Base-by-base conservation (phyloP, 2,113 vertebrate species). In the Mormyrus lacerda region DNA sequence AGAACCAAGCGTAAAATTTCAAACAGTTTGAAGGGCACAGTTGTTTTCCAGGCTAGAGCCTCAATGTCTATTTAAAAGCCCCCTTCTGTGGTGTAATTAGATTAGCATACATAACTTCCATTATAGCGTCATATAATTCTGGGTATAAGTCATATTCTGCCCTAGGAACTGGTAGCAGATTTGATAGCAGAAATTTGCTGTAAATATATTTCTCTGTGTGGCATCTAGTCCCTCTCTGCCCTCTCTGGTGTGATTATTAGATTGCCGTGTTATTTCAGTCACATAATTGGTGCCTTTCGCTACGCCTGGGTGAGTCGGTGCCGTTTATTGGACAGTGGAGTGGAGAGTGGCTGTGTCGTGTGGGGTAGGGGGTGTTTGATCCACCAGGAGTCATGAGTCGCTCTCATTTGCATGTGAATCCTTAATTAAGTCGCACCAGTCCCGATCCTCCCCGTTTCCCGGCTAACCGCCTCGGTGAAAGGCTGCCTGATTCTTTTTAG, bases 331-430 rank as follows among this genome's bases (percentile, higher is more conserved):
- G 44, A 48, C 82, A 44, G 82, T 19, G 45, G 69, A 79, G 73
- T 79, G 73, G 31, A 42, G 73, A 79, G 35, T 42, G 35, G 73
- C 73, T 79, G 5, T 79, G 73, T 13, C 19, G 73, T 42, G 35
- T 19, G 35, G 44, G 88, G 27, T 45, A 1, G 69, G 65, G 50
- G 50, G 73, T 39, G 24, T 19, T 15, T 21, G 19, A 19, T 50
- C 51, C 10, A 35, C 48, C 35, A 39, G 51, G 42, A 44, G 31
- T 31, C 45, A 47, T 24, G 27, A 88, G 69, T 69, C 19, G 47
- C 17, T 45, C 47, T 85, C 51, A 89, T 89, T 89, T 89, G 88
- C 88, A 89, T 89, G 79, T 89, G 88, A 89, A 89, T 89, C 82
- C 88, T 89, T 89, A 89, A 89, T 89, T 89, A 35, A 82, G 88